Conservation (phyloP, 2,113 vertebrate genomes). For the Ahaetulla prasina region DNA sequence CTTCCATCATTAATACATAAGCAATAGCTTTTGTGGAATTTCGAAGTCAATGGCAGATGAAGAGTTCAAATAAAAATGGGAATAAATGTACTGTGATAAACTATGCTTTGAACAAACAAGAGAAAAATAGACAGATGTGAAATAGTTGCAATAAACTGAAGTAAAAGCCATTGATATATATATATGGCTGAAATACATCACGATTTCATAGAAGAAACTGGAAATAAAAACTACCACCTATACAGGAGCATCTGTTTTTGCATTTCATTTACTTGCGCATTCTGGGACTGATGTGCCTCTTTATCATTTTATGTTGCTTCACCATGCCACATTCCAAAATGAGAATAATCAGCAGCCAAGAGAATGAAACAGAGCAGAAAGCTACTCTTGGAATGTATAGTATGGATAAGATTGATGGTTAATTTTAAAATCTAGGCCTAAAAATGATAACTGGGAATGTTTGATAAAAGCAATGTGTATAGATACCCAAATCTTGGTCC, state of each 20-base stretch:
- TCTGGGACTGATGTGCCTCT: not conserved
- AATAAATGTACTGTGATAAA: not conserved
- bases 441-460: not conserved
- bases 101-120: conserved; percentile 11
- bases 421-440: conserved; percentile 45
- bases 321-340: conserved; percentile 14
- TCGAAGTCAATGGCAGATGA: not conserved
- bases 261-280: not conserved
- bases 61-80: conserved; percentile 17
- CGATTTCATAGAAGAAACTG: not conserved
- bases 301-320: not conserved
- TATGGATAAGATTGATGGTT: conserved; percentile 33
- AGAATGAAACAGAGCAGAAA: conserved; percentile 1
- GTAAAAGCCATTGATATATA: conserved; percentile 1
- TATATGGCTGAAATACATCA: not conserved
- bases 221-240: not conserved
- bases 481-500: not conserved
- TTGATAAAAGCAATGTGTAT: not conserved
- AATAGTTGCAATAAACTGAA: not conserved
- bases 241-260: not conserved
- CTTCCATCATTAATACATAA: conserved; percentile 13
- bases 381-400: conserved; percentile 4
- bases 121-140: conserved; percentile 7
- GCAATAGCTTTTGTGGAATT: conserved; percentile 22
- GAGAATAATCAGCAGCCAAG: not conserved